A percentile compares a stretch with the other conserved stretches of the same genome.
Conservation (phyloP, 2,888 invertebrate genomes). For the Cataglyphis altisquamis region DNA sequence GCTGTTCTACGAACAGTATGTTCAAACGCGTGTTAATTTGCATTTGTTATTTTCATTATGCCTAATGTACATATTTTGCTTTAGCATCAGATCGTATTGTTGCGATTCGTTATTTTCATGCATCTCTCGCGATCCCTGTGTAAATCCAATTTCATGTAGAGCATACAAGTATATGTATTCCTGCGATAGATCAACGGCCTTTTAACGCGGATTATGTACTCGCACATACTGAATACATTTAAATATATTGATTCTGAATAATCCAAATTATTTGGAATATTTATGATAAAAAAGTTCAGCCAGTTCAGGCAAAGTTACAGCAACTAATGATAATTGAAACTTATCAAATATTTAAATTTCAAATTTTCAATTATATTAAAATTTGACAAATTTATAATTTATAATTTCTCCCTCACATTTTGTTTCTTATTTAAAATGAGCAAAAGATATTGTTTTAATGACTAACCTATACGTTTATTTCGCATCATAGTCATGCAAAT, state of each 20-base stretch:
- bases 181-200: constrained; percentile 40
- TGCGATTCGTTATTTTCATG: constrained; percentile 31
- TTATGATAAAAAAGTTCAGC: not conserved
- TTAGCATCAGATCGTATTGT: constrained; percentile 39
- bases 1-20: not conserved
- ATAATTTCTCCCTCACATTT: not conserved
- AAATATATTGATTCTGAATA: constrained; percentile 27
- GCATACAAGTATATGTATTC: constrained; percentile 16
- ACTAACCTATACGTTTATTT: not conserved
- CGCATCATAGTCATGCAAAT: not conserved
- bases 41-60: constrained; percentile 11
- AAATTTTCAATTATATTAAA: not conserved
- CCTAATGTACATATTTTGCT: not conserved
- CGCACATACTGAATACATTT: constrained; percentile 21
- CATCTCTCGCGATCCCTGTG: constrained; percentile 4
- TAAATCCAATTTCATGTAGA: constrained; percentile 35
- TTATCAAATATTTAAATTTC: not conserved
- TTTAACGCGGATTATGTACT: constrained; percentile 38
- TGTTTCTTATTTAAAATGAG: not conserved
- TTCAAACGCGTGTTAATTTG: constrained; percentile 9
- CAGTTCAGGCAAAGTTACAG: not conserved
- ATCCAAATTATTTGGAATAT: constrained; percentile 20
- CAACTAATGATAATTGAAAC: not conserved
- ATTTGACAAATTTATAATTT: not conserved
- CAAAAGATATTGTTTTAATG: not conserved